Evolutionary conservation across 2,888 invertebrate species (phyloP).

Genomic region (Lasioglossum villosulum): DNA sequence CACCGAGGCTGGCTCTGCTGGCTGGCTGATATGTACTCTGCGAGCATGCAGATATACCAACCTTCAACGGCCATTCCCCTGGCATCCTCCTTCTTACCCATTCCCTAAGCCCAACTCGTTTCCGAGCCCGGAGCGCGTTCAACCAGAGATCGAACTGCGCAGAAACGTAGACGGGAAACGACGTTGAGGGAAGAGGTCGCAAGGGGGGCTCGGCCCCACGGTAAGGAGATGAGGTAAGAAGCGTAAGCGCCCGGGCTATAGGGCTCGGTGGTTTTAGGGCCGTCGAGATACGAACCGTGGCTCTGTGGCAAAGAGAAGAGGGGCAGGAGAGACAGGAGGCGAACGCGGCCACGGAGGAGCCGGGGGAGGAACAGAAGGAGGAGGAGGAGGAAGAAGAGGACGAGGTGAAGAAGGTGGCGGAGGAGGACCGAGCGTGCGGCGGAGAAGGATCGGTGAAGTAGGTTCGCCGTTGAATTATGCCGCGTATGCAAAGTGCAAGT

Average conservation of each 20-base stretch:
- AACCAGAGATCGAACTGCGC: slow-evolving; percentile 71
- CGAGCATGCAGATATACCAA: slow-evolving; percentile 58
- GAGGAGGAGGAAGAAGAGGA: background rate
- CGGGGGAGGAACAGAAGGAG: background rate
- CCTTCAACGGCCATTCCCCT: slow-evolving; percentile 45
- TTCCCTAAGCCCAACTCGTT: slow-evolving; percentile 54
- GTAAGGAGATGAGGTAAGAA: slow-evolving; percentile 36
- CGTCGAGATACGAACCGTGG: slow-evolving; percentile 38
- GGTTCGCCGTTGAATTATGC: slow-evolving; percentile 83
- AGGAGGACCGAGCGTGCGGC: slow-evolving; percentile 2
- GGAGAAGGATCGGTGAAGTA: slow-evolving; percentile 40
- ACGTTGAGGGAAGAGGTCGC: slow-evolving; percentile 57
- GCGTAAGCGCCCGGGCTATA: slow-evolving; percentile 27
- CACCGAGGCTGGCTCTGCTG: slow-evolving; percentile 9
- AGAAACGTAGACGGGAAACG: slow-evolving; percentile 54
- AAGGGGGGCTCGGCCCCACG: slow-evolving; percentile 18
- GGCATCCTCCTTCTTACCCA: slow-evolving; percentile 32
- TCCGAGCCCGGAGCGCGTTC: slow-evolving; percentile 57
- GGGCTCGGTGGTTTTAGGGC: slow-evolving; percentile 33
- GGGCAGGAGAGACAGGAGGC: background rate
- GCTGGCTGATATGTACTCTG: slow-evolving; percentile 54
- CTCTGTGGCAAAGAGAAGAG: background rate
- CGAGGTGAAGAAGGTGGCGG: slow-evolving; percentile 8
- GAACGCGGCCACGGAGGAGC: background rate
- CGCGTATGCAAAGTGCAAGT: slow-evolving; percentile 83